Conservation (phyloP, 1,140 invertebrate species). For the Orius laevigatus region DNA sequence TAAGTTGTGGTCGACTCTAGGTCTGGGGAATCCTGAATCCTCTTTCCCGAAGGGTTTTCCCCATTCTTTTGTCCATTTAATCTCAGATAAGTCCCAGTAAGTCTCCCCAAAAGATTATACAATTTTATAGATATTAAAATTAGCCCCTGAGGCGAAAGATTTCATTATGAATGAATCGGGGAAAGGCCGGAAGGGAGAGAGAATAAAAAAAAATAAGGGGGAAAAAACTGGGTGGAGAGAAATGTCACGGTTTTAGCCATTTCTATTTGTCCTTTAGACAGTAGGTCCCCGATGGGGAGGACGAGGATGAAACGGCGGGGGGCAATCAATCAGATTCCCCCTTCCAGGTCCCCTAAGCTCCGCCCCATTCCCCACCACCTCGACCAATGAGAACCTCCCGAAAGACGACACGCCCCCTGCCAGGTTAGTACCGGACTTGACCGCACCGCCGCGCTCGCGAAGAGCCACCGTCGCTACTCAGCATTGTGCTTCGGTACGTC, state of each 20-base stretch:
- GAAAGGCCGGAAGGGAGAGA: background rate
- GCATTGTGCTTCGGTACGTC: background rate
- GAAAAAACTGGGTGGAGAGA: conserved; percentile 8
- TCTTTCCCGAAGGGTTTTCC: too few species aligned
- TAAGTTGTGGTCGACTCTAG: too few species aligned
- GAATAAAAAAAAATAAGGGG: background rate
- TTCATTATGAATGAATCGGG: background rate
- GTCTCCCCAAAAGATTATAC: too few species aligned
- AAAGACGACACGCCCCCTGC: background rate
- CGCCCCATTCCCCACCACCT: background rate
- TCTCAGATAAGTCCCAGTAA: too few species aligned
- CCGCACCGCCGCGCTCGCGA: background rate
- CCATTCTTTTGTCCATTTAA: too few species aligned
- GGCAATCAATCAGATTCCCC: conserved; percentile 6
- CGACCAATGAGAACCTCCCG: background rate
- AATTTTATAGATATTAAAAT: too few species aligned
- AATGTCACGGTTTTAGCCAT: conserved; percentile 11
- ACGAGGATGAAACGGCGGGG: background rate
- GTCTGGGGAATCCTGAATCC: too few species aligned
- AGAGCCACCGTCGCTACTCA: background rate
- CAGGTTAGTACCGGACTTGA: background rate
- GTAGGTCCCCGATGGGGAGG: conserved; percentile 3
- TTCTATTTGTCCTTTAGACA: conserved; percentile 8
- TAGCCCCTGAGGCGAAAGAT: too few species aligned
- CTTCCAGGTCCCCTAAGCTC: background rate